A percentile compares a stretch with the other conserved stretches of the same genome.
Conservation (phyloP, 2,113 vertebrate species). For the Actenoides hombroni region DNA sequence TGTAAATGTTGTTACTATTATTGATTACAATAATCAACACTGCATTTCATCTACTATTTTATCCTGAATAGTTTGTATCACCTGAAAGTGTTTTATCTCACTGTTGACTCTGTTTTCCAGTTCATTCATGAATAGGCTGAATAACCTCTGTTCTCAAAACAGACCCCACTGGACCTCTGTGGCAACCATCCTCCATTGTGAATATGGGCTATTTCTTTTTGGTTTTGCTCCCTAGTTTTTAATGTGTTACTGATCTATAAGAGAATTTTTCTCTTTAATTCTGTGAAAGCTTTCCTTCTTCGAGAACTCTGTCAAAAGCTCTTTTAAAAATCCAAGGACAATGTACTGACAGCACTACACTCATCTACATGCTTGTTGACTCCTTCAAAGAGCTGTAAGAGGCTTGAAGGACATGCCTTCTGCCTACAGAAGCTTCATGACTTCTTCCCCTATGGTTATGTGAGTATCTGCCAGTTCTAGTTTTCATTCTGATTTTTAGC, state of each 20-base stretch:
- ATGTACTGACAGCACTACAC: not conserved
- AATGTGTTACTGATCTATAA: not conserved
- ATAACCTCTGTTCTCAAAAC: not conserved
- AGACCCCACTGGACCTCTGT: not conserved
- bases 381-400: not conserved
- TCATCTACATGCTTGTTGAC: not conserved
- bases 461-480: not conserved
- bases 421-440: not conserved
- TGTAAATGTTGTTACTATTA: not conserved
- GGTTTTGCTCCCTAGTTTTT: not conserved
- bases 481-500: not conserved
- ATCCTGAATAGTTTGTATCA: not conserved
- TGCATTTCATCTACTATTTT: not conserved
- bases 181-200: not conserved
- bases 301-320: not conserved
- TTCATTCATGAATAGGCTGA: not conserved
- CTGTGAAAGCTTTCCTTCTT: not conserved
- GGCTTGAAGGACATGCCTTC: not conserved
- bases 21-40: not conserved
- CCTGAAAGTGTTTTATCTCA: not conserved
- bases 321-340: not conserved
- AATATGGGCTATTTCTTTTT: not conserved
- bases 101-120: not conserved
- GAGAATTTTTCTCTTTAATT: not conserved
- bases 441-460: not conserved